Conservation (phyloP, 2,113 vertebrate genomes). For the Saimiri boliviensis region DNA sequence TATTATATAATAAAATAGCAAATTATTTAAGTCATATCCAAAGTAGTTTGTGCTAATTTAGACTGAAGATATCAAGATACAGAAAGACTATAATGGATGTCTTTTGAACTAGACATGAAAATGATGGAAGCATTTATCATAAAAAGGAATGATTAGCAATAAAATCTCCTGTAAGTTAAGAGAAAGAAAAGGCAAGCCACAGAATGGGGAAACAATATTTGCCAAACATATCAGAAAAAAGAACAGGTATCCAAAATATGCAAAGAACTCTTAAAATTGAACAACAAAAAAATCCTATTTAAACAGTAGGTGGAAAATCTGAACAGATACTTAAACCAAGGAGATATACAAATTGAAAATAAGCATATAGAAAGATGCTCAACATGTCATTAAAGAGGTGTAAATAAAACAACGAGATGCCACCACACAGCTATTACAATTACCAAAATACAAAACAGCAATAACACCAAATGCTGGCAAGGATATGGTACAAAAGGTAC, state of each 20-base stretch:
- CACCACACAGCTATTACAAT: neutral
- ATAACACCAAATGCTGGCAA: neutral
- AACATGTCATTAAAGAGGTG: neutral
- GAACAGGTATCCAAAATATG: neutral
- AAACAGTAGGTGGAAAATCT: neutral
- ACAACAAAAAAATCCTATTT: neutral
- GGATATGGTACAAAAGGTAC: neutral
- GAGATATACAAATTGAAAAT: neutral
- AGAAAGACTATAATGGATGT: neutral
- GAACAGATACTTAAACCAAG: neutral
- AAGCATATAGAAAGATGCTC: neutral
- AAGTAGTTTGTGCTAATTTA: neutral
- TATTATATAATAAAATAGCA: neutral
- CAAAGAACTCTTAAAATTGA: neutral
- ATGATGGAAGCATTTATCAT: neutral
- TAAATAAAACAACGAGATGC: neutral
- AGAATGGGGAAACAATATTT: neutral
- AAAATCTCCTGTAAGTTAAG: neutral
- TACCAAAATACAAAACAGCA: neutral
- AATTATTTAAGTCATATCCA: neutral
- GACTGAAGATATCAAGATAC: neutral
- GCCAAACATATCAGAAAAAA: neutral
- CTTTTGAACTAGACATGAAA: neutral
- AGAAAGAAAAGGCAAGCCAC: neutral
- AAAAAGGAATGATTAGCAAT: neutral